phyloP scores from a whole-genome alignment of 2,797 vertebrate genomes.

The Cyclura pinguis region DNA sequence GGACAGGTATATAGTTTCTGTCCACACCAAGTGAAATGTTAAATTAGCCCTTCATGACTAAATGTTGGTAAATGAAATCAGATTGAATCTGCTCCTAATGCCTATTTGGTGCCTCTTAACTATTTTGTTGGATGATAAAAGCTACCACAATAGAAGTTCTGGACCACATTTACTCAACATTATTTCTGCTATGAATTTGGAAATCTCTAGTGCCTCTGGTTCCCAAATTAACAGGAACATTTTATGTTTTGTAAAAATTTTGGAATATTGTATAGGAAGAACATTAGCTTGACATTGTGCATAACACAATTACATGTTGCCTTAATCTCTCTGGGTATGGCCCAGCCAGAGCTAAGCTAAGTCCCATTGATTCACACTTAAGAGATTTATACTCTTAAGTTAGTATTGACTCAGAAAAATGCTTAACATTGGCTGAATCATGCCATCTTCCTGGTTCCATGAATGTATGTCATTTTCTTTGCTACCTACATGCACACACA shows the following conservation, averaged over 20 bases:
- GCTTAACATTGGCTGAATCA: conserved; percentile 48
- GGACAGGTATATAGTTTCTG: neutral
- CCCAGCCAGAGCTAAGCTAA: conserved; percentile 2
- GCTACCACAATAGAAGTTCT: neutral
- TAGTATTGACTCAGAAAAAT: neutral
- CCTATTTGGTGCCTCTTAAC: conserved; percentile 21
- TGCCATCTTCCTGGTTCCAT: conserved; percentile 33
- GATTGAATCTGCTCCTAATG: conserved; percentile 1
- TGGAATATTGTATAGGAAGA: neutral
- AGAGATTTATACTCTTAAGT: neutral
- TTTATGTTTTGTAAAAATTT: conserved; percentile 27
- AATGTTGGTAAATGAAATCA: conserved; percentile 22
- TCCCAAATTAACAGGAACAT: conserved; percentile 16
- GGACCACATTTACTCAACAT: neutral
- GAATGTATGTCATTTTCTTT: conserved; percentile 46
- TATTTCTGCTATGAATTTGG: neutral
- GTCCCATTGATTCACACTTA: neutral
- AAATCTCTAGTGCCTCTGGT: conserved; percentile 9
- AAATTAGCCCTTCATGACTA: conserved; percentile 12
- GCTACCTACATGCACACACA: neutral
- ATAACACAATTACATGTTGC: conserved; percentile 26
- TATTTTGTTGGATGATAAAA: conserved; percentile 18
- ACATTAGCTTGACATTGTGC: neutral
- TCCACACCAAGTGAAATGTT: neutral
- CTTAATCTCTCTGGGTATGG: conserved; percentile 39